phyloP scores from a whole-genome alignment of 2,113 vertebrate genomes.

The Eurystomus gularis region DNA sequence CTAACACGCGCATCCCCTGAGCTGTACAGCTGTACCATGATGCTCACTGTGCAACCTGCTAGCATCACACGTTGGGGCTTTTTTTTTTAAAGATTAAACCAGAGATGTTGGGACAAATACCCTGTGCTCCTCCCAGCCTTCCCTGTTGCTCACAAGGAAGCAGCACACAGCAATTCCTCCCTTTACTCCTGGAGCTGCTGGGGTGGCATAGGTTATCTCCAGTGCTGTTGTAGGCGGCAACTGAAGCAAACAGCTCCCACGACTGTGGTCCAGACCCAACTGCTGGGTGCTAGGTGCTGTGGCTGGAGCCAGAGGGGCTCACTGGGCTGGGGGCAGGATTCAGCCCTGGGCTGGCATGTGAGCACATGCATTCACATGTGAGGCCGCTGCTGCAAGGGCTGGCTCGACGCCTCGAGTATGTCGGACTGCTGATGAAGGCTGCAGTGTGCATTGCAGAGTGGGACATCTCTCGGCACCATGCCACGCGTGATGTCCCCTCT shows the following conservation, averaged over 20 bases:
- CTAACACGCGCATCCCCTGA: accelerated
- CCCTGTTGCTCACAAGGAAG: background rate
- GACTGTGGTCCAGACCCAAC: background rate
- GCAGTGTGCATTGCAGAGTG: accelerated
- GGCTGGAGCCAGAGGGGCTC: background rate
- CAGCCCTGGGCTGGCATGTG: background rate
- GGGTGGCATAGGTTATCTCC: background rate
- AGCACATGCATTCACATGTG: background rate
- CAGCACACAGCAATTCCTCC: background rate
- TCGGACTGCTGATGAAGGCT: background rate
- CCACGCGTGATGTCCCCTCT: accelerated
- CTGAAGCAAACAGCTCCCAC: accelerated
- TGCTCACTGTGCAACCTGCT: background rate
- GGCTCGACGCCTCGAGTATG: accelerated
- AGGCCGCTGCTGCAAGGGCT: background rate
- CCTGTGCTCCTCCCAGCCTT: background rate
- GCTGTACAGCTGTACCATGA: accelerated
- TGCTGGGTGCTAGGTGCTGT: background rate
- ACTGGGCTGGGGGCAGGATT: background rate
- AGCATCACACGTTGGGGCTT: background rate
- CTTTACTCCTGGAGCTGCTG: background rate
- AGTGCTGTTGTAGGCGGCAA: background rate
- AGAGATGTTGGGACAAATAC: background rate
- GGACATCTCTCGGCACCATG: background rate
- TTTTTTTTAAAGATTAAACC: background rate